Percentiles rank a stretch among this genome's conserved stretches.
phyloP scores from a whole-genome alignment of 1,140 invertebrate genomes.

The Orussus abietinus region DNA sequence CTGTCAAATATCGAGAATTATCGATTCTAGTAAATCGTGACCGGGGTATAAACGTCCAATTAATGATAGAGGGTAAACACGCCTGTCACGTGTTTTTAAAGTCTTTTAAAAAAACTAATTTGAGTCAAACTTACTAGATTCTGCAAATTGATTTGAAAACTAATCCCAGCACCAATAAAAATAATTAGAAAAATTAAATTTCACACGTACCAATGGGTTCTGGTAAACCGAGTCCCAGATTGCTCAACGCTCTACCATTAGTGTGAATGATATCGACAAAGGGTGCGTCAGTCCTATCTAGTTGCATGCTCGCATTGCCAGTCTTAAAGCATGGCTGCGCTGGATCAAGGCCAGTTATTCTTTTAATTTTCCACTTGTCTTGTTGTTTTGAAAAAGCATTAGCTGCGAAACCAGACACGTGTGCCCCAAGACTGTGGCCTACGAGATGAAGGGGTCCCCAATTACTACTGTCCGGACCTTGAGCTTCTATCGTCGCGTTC shows the following conservation, averaged over 20 bases:
- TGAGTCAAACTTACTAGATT: too few species aligned
- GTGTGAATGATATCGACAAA: conserved; percentile 72
- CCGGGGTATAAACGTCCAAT: too few species aligned
- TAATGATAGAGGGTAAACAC: too few species aligned
- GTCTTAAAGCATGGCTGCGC: conserved; percentile 62
- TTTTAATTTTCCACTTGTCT: conserved; percentile 29
- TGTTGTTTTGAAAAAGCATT: conserved; percentile 47
- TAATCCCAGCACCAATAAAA: too few species aligned
- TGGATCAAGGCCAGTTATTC: conserved; percentile 60
- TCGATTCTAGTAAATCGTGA: too few species aligned
- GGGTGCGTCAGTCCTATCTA: conserved; percentile 59
- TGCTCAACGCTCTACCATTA: conserved; percentile 49
- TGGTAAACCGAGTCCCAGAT: conserved; percentile 57
- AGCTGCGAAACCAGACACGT: conserved; percentile 58
- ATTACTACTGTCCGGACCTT: conserved; percentile 2
- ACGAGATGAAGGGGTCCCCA: conserved; percentile 53
- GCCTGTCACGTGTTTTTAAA: too few species aligned
- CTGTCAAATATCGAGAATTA: too few species aligned
- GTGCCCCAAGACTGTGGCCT: conserved; percentile 63
- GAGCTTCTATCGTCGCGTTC: conserved; percentile 21
- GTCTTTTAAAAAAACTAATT: too few species aligned
- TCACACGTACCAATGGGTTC: conserved; percentile 53
- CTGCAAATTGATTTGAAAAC: too few species aligned
- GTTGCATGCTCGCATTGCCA: conserved; percentile 42
- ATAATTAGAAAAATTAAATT: too few species aligned